Base-by-base conservation (phyloP, 2,888 invertebrate species). In the Caenorhabditis drosophilae region DNA sequence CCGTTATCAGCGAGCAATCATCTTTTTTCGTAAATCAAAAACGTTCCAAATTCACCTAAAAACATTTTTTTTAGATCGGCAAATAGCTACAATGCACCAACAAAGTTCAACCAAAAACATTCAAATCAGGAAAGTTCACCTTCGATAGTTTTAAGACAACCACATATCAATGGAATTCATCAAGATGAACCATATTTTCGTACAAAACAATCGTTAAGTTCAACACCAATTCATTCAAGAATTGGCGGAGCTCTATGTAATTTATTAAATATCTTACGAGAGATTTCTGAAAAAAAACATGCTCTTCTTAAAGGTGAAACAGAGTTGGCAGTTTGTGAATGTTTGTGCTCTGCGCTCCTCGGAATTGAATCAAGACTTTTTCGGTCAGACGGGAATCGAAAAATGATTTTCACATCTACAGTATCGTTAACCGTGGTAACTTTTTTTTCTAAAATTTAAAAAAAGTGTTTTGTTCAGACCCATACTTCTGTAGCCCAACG, bases 1-100 rank as follows among this genome's bases (percentile, higher is more conserved):
- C 58, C 64, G 2, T 22, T 54, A 2, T 52, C 57, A 4, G 64
- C 64, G 4, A 59, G 58, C 22, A 64, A 64, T 55, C 58, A 59
- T n/a, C 25, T 64, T 27, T 64, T 64, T 23, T 18, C 40, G 64
- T 64, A 46, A 50, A 58, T 53, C 0, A n/a, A 36, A n/a, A 4
- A n/a, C n/a, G n/a, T n/a, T n/a, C n/a, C n/a, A n/a, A n/a, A n/a
- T n/a, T n/a, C n/a, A n/a, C n/a, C n/a, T n/a, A n/a, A n/a, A n/a
- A n/a, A n/a, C n/a, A n/a, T n/a, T 36, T 36, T 4, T 12, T 36
- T 36, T n/a, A 36, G 36, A n/a, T n/a, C n/a, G n/a, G 36, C 16
- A n/a, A 36, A 36, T 36, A n/a, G 36, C 9, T 36, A 12, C n/a
- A n/a, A 36, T n/a, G 7, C 36, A 36, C n/a, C 36, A 36, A 31